Percentiles rank a stretch among this genome's conserved stretches.
Conservation (phyloP, 1,140 invertebrate species). For the Leptinotarsa lineolata region DNA sequence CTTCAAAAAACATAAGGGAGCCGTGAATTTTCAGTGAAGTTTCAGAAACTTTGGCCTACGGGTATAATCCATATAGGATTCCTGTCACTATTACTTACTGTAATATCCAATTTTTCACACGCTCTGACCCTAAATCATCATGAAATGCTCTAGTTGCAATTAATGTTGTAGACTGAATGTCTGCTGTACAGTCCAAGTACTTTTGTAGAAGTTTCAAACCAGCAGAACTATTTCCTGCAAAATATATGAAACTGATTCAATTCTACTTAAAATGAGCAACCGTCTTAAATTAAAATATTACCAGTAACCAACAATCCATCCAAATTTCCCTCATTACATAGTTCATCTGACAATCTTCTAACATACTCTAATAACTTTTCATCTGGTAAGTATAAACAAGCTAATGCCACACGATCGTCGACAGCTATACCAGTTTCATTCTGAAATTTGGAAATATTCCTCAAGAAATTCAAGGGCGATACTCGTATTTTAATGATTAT, state of each 20-base stretch:
- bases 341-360: constrained; percentile 67
- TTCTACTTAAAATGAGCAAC: too few relatives aligned
- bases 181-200: constrained; percentile 88
- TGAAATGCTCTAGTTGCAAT: constrained; percentile 76
- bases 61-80: too few relatives aligned
- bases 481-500: too few relatives aligned
- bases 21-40: too few relatives aligned
- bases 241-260: constrained; percentile 21
- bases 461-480: too few relatives aligned
- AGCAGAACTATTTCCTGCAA: constrained; percentile 68
- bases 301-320: constrained; percentile 86
- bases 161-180: constrained; percentile 89
- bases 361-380: constrained; percentile 79
- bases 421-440: constrained; percentile 81
- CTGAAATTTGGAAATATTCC: constrained; percentile 56
- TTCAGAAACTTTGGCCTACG: not conserved
- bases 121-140: constrained; percentile 60
- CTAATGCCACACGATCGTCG: constrained; percentile 91
- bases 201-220: constrained; percentile 82
- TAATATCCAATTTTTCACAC: constrained; percentile 46
- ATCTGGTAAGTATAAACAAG: constrained; percentile 86
- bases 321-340: constrained; percentile 79
- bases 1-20: too few relatives aligned
- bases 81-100: constrained; percentile 31
- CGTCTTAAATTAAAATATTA: constrained; percentile 46